Conservation (phyloP, 2,113 vertebrate genomes). For the Chascanopsetta lugubris region DNA sequence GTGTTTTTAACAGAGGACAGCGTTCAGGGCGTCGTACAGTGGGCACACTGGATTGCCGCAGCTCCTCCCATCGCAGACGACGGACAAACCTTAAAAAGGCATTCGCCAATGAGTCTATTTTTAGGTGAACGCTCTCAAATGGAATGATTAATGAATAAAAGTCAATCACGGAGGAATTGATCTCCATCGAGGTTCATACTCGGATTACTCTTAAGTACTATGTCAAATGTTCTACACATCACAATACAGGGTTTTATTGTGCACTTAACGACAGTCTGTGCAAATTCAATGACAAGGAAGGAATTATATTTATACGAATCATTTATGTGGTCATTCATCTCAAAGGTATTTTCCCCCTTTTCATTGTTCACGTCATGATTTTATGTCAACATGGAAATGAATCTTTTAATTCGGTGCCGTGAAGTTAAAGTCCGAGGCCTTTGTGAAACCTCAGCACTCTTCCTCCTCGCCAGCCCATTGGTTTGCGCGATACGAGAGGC, state of each 20-base stretch:
- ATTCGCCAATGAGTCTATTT: slow-evolving; percentile 70
- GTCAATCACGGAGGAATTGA: not conserved
- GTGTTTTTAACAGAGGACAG: not conserved
- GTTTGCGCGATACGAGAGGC: not conserved
- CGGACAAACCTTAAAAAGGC: slow-evolving; percentile 78
- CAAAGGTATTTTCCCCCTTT: not conserved
- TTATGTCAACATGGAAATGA: not conserved
- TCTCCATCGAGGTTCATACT: not conserved
- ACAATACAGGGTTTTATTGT: not conserved
- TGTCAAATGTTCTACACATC: not conserved
- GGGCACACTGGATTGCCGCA: too few relatives aligned
- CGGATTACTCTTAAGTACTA: not conserved
- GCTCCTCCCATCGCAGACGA: slow-evolving; percentile 49
- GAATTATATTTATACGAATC: not conserved
- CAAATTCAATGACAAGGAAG: not conserved
- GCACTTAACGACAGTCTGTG: not conserved
- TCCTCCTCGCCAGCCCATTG: not conserved
- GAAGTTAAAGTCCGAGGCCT: not conserved
- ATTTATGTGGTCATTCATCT: not conserved
- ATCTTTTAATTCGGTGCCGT: not conserved
- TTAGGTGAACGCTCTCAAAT: slow-evolving; percentile 59
- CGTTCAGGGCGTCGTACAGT: too few relatives aligned
- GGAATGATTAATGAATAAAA: slow-evolving; percentile 25
- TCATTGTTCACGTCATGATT: not conserved
- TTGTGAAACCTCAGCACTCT: not conserved